These are phyloP conservation scores for Macroglossus sobrinus DNA, from an alignment of 2,113 vertebrate genomes.

Conservation along the genomic window DNA sequence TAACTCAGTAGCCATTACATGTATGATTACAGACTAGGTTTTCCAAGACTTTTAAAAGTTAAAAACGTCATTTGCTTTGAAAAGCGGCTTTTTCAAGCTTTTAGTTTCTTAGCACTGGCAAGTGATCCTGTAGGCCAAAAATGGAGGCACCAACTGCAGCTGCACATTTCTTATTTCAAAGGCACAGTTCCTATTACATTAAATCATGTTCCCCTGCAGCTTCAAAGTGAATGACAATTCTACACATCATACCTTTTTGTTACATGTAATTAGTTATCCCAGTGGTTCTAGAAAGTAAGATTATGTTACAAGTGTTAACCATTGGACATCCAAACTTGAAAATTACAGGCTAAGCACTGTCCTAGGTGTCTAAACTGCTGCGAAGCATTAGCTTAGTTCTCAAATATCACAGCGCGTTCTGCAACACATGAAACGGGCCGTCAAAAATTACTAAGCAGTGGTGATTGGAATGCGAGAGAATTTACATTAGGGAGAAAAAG, in stretches of 20 bases:
- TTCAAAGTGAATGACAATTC: conserved; percentile 17
- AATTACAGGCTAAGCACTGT: not conserved
- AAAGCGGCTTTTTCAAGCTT: conserved; percentile 61
- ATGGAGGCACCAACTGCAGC: not conserved
- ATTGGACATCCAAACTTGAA: not conserved
- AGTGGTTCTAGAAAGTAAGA: not conserved
- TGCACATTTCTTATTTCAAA: conserved; percentile 55
- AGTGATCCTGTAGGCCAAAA: conserved; percentile 15
- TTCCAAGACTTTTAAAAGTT: conserved; percentile 58
- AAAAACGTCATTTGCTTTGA: conserved; percentile 61
- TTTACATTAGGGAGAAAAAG: not conserved
- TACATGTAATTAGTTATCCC: conserved; percentile 54
- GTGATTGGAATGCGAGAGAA: not conserved
- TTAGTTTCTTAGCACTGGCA: conserved; percentile 41
- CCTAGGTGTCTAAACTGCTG: not conserved
- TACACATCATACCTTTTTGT: conserved; percentile 40
- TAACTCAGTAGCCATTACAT: not conserved
- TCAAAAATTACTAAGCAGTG: not conserved
- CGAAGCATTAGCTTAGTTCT: not conserved
- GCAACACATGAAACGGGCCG: not conserved
- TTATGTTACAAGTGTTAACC: not conserved
- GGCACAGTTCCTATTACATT: not conserved
- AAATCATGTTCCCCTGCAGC: not conserved
- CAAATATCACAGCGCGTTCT: not conserved
- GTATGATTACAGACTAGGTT: conserved; percentile 1